These are phyloP conservation scores for Vulpes lagopus DNA, from an alignment of 2,113 vertebrate genomes.

Conservation along the genomic window DNA sequence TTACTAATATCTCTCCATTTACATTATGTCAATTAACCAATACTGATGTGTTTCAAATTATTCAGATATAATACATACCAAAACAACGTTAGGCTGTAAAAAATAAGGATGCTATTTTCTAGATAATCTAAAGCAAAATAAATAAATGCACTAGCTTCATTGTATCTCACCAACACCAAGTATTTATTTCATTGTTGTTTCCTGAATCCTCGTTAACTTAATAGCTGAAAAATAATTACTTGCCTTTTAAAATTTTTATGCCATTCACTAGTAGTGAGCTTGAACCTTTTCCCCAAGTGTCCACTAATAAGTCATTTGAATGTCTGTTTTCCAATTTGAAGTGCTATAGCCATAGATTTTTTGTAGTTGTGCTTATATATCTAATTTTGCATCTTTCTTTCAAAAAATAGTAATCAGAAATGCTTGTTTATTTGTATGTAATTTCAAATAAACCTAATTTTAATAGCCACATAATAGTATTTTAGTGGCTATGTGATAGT, in stretches of 20 bases:
- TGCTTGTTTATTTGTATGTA: neutral
- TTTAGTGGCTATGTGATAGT: neutral
- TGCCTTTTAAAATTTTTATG: neutral
- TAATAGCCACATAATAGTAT: neutral
- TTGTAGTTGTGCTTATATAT: neutral
- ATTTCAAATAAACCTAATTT: conserved; percentile 33
- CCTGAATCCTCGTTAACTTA: neutral
- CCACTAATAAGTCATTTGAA: neutral
- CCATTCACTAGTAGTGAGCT: neutral
- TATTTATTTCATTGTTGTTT: neutral
- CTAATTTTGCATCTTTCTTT: conserved; percentile 23
- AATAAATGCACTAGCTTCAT: neutral
- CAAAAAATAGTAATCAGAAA: neutral
- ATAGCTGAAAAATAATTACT: neutral
- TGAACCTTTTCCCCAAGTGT: neutral
- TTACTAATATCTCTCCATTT: neutral
- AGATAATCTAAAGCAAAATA: neutral
- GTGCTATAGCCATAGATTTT: neutral
- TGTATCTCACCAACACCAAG: neutral
- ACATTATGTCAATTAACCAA: neutral
- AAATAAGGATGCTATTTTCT: neutral
- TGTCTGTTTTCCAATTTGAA: conserved; percentile 23
- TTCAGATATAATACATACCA: neutral
- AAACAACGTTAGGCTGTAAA: neutral
- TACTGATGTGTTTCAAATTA: neutral